phyloP scores from a whole-genome alignment of 2,797 vertebrate species.

The Diplodus puntazzo region DNA sequence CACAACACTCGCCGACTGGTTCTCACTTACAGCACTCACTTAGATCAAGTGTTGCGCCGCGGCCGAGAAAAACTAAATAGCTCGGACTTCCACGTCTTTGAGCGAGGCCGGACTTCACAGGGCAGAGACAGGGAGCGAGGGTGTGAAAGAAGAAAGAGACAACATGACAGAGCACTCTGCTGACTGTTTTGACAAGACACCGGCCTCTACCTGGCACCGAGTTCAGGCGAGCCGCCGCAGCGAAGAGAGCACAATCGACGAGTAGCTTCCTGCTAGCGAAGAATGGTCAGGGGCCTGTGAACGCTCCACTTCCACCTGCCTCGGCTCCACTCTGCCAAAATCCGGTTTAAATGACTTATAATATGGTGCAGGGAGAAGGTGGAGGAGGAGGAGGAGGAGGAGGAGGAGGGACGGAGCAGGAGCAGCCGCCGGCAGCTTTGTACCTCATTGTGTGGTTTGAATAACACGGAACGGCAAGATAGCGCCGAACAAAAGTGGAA shows the following conservation, averaged over 20 bases:
- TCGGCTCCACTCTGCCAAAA: constrained; percentile 62
- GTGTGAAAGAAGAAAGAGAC: constrained; percentile 18
- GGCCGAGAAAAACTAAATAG: constrained; percentile 53
- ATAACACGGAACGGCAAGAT: constrained; percentile 76
- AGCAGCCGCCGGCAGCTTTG: constrained; percentile 71
- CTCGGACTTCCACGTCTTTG: constrained; percentile 35
- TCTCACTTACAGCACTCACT: constrained; percentile 59
- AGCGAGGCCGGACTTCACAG: constrained; percentile 10
- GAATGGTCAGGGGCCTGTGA: constrained; percentile 55
- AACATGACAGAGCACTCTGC: constrained; percentile 40
- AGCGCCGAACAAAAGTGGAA: constrained; percentile 77
- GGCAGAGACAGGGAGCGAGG: background rate
- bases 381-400: constrained; percentile 39
- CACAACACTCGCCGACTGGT: constrained; percentile 48
- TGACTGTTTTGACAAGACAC: constrained; percentile 59
- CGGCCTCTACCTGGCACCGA: constrained; percentile 52
- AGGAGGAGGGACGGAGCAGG: constrained; percentile 32
- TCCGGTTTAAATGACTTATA: constrained; percentile 77
- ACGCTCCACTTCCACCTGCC: constrained; percentile 69
- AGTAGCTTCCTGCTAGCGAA: constrained; percentile 75
- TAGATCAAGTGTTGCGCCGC: constrained; percentile 46
- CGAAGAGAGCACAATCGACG: constrained; percentile 55
- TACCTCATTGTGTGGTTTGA: constrained; percentile 79
- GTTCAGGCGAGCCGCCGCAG: constrained; percentile 57
- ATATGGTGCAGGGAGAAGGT: constrained; percentile 42